Percentiles rank a stretch among this genome's conserved stretches.
Evolutionary conservation across 2,888 invertebrate species (phyloP).

Genomic region (Pachymerium ferrugineum): DNA sequence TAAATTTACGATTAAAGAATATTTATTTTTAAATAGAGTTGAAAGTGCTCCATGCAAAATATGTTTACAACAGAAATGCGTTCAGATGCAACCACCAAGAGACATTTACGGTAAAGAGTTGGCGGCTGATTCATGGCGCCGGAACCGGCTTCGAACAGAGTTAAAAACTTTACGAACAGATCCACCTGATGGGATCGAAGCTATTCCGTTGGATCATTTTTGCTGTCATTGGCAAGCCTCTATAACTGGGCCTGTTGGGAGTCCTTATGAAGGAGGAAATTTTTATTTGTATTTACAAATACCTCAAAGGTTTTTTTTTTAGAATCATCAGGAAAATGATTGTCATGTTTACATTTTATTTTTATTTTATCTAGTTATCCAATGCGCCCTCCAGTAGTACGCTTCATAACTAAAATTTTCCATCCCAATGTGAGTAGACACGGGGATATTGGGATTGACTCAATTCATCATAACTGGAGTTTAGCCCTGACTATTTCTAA

Average conservation of each 20-base stretch:
- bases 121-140: conserved; percentile 60
- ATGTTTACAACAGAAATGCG: conserved; percentile 78
- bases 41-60: conserved; percentile 78
- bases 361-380: conserved; percentile 60
- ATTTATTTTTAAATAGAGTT: conserved; percentile 54
- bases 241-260: conserved; percentile 82
- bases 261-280: conserved; percentile 88
- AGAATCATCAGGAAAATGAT: neutral
- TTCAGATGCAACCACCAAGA: conserved; percentile 53
- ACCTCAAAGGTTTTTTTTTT: conserved; percentile 52
- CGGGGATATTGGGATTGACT: conserved; percentile 92
- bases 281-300: conserved; percentile 88
- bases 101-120: conserved; percentile 45
- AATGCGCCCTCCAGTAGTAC: conserved; percentile 81
- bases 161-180: conserved; percentile 57
- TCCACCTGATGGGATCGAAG: conserved; percentile 79
- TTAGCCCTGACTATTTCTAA: conserved; percentile 81
- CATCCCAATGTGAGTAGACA: conserved; percentile 93
- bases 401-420: conserved; percentile 85
- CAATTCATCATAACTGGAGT: conserved; percentile 95
- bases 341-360: neutral
- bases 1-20: neutral
- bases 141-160: conserved; percentile 72
- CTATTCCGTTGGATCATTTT: conserved; percentile 69
- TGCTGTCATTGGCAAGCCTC: conserved; percentile 92